These are phyloP conservation scores for Cherax destructor DNA, from an alignment of 1,140 invertebrate genomes.

Conservation along the genomic window DNA sequence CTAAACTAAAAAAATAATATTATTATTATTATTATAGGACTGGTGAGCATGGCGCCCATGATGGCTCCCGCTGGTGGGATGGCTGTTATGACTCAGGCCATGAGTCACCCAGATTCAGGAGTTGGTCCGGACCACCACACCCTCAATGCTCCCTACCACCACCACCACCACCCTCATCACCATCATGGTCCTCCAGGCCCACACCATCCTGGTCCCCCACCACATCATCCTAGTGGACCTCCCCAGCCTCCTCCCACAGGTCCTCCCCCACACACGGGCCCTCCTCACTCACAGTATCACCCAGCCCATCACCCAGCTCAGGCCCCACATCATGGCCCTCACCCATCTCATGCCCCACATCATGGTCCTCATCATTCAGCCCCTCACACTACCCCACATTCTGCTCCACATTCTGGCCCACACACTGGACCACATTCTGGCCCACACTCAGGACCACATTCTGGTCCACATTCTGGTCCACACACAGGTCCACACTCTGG, in stretches of 20 bases:
- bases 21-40: constrained; percentile 31
- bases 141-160: constrained; percentile 63
- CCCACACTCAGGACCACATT: constrained; percentile 54
- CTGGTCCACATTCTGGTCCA: constrained; percentile 53
- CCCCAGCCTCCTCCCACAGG: constrained; percentile 60
- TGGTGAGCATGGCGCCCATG: constrained; percentile 72
- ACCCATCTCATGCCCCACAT: constrained; percentile 57
- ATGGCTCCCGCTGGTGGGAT: constrained; percentile 71
- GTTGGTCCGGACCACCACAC: constrained; percentile 68
- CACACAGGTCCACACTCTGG: constrained; percentile 35
- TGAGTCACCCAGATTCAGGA: constrained; percentile 70
- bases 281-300: constrained; percentile 70
- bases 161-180: constrained; percentile 57
- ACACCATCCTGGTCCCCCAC: constrained; percentile 65
- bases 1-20: too few relatives aligned
- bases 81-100: constrained; percentile 71
- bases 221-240: constrained; percentile 65
- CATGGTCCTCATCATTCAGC: constrained; percentile 66
- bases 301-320: constrained; percentile 59
- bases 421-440: constrained; percentile 49
- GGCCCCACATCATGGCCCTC: constrained; percentile 44
- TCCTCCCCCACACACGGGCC: constrained; percentile 63
- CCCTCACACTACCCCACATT: constrained; percentile 55
- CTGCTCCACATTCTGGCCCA: constrained; percentile 38
- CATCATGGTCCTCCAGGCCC: constrained; percentile 56